Base-by-base conservation (phyloP, 2,797 vertebrate species). In the Eospalax fontanierii region DNA sequence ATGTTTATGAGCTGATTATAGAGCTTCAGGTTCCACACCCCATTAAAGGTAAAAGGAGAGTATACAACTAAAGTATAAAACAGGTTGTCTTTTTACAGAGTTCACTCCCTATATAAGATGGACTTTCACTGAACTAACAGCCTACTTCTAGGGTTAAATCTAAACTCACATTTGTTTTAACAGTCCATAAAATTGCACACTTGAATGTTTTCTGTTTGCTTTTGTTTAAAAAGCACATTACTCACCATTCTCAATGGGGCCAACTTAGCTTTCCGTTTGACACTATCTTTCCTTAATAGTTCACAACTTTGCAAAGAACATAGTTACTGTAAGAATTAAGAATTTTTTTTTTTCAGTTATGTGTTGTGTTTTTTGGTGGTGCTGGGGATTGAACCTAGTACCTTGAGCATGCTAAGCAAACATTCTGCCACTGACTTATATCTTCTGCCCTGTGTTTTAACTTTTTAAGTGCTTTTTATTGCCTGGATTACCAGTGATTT, bases 261-360 rank as follows among this genome's bases (percentile, higher is more conserved):
- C 87, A 87, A 43, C 38, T 93, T 97, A 75, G 38, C n/a, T 91
- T 97, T 95, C 66, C 59, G 86, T 1, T 95, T 84, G 81, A 46
- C 85, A 87, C 24, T 91, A 33, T 84, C 30, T 87, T 84, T 95
- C 59, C 43, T 93, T 68, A 46, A 40, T 91, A 57, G 46, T 6
- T 88, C 93, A 86, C 40, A 94, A 22, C 83, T 94, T 95, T 87
- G 43, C n/a, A 75, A 92, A 90, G 88, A 87, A 78, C 35, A 30
- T 87, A 57, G 28, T 87, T 91, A 89, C 19, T 93, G 35, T 90
- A 88, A 96, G 43, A 93, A 91, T 46, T 87, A 73, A 96, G 76
- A 92, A 95, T 43, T n/a, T 7, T 21, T 2, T 35, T 66, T 46
- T 71, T 65, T 28, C 21, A 93, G 90, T 93, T 91, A 22, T 82